Evolutionary conservation across 2,797 vertebrate species (phyloP).

Genomic region (Taeniopygia guttata): DNA sequence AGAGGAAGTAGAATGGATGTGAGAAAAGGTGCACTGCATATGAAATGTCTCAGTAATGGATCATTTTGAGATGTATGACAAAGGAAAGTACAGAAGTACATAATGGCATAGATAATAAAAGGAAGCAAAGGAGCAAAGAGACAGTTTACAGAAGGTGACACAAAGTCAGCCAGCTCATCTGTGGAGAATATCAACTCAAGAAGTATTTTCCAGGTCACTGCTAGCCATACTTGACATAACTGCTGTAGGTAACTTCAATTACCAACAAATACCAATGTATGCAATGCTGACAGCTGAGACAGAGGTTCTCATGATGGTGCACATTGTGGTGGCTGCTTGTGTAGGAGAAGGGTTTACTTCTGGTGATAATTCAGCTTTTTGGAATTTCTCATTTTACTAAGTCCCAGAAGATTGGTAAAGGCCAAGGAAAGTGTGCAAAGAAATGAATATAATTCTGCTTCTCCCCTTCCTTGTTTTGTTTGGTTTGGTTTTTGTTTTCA

Average conservation of each 20-base stretch:
- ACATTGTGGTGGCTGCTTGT: neutral
- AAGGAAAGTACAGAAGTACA: neutral
- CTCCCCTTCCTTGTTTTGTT: rapidly evolving
- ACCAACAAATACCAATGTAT: neutral
- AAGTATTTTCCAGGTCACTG: neutral
- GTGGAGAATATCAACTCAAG: neutral
- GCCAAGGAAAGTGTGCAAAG: neutral
- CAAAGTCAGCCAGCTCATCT: neutral
- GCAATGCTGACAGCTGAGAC: neutral
- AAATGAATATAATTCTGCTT: neutral
- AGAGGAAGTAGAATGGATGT: neutral
- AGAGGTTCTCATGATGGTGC: rapidly evolving
- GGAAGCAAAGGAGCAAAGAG: neutral
- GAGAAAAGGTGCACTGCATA: neutral
- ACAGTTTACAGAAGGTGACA: neutral
- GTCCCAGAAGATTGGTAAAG: neutral
- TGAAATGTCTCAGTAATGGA: neutral
- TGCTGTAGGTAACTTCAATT: neutral
- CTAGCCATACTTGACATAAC: neutral
- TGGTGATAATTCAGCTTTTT: neutral
- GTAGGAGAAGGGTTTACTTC: neutral
- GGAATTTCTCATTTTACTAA: neutral
- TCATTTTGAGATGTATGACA: neutral
- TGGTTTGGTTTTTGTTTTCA: neutral
- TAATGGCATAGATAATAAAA: neutral